Percentiles rank a stretch among this genome's conserved stretches.
Evolutionary conservation across 2,888 invertebrate species (phyloP).

Genomic region (Hoplodrina blanda): DNA sequence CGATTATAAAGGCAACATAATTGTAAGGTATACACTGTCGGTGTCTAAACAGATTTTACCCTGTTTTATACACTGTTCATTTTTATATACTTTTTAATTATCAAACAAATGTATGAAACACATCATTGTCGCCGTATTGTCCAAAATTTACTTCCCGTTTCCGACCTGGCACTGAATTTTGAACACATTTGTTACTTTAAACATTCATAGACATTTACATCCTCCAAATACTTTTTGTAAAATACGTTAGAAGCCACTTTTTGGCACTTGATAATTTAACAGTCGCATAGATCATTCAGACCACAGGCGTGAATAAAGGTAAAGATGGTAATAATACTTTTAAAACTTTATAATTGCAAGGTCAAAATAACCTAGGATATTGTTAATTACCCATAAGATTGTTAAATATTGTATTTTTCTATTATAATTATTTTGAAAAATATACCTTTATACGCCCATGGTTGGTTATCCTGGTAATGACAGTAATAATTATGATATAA

Average conservation of each 20-base stretch:
- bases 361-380: conserved; percentile 1
- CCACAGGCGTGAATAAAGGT: conserved; percentile 42
- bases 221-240: conserved; percentile 58
- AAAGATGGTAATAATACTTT: not conserved
- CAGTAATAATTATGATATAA: conserved; percentile 45
- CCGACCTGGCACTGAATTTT: conserved; percentile 76
- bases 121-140: conserved; percentile 65
- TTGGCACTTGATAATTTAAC: conserved; percentile 78
- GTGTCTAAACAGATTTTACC: conserved; percentile 64
- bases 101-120: conserved; percentile 62
- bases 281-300: conserved; percentile 52
- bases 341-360: conserved; percentile 1
- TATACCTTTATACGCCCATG: conserved; percentile 43
- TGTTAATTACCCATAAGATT: conserved; percentile 5
- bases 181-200: conserved; percentile 78
- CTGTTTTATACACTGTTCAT: conserved; percentile 61
- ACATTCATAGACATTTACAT: conserved; percentile 43
- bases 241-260: conserved; percentile 76
- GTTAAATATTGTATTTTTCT: not conserved
- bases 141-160: conserved; percentile 66
- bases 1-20: conserved; percentile 65
- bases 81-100: conserved; percentile 45
- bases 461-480: conserved; percentile 47
- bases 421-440: not conserved
- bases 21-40: conserved; percentile 49